Evolutionary conservation across 2,888 invertebrate genomes (phyloP).

Genomic region (Stegophylla sp.): DNA sequence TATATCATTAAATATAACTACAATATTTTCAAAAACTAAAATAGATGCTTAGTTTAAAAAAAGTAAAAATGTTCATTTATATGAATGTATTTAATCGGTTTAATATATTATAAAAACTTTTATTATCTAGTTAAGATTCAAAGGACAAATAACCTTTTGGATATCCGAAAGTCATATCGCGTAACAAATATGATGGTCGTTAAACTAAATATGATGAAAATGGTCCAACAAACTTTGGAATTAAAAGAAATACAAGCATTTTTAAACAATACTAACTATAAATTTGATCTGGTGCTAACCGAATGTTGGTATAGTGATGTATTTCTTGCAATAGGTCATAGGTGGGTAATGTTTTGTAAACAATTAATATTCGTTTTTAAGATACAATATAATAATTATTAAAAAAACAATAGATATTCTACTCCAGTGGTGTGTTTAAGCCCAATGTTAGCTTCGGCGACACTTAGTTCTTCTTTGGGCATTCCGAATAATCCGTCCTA

Average conservation of each 20-base stretch:
- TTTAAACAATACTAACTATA: neutral
- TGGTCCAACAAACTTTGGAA: neutral
- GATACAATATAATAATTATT: no score
- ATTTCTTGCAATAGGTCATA: neutral
- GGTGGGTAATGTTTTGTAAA: neutral
- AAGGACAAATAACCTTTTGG: neutral
- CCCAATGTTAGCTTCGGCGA: neutral
- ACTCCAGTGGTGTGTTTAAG: neutral
- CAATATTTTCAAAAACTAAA: no score
- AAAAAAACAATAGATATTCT: neutral
- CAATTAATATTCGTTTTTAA: no score
- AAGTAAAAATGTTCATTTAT: no score
- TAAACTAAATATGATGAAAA: neutral
- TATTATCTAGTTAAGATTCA: no score
- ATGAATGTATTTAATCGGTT: no score
- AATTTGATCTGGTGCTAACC: neutral
- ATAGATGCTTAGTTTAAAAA: no score
- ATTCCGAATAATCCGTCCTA: constrained; percentile 5
- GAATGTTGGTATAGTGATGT: constrained; percentile 18
- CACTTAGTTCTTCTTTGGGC: neutral
- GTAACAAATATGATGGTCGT: neutral
- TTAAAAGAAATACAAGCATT: neutral
- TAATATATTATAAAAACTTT: no score
- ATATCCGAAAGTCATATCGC: neutral
- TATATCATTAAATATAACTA: no score